Evolutionary conservation across 2,797 vertebrate genomes (phyloP).

Genomic region (Manis crassicaudata): DNA sequence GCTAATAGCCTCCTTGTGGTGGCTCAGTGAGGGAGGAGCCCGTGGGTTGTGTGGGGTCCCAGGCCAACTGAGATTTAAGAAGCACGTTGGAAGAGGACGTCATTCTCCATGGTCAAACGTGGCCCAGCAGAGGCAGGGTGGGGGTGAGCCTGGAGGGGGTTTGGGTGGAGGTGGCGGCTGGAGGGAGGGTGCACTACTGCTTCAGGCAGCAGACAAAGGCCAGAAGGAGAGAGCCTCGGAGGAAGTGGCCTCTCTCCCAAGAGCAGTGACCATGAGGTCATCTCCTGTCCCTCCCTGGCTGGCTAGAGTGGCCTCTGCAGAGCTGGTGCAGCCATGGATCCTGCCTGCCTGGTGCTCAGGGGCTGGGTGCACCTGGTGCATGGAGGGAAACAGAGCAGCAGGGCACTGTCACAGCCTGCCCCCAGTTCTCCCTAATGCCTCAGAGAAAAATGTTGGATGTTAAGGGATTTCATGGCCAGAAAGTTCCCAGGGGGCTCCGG

Average conservation of each 20-base stretch:
- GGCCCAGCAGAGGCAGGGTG: neutral
- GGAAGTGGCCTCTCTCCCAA: neutral
- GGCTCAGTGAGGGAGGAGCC: neutral
- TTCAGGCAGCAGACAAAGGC: neutral
- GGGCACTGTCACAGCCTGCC: no score
- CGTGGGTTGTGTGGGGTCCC: neutral
- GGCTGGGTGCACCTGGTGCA: fast-evolving
- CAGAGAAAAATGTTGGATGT: neutral
- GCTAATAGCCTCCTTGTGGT: neutral
- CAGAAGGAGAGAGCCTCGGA: neutral
- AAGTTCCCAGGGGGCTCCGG: neutral
- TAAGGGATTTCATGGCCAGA: neutral
- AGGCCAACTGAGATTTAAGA: neutral
- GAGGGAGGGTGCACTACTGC: neutral
- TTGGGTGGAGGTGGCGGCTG: fast-evolving
- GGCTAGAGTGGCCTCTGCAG: neutral
- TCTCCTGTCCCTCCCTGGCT: neutral
- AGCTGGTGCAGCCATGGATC: fast-evolving
- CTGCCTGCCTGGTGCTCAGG: fast-evolving
- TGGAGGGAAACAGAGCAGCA: neutral
- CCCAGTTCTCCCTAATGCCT: neutral
- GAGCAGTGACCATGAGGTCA: neutral
- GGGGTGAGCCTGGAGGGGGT: fast-evolving
- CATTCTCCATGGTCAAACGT: neutral
- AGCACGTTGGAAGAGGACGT: neutral